Evolutionary conservation across 37 sponge, comb jelly and placozoan genomes (phyloP).

Genomic region (Spongilla lacustris): DNA sequence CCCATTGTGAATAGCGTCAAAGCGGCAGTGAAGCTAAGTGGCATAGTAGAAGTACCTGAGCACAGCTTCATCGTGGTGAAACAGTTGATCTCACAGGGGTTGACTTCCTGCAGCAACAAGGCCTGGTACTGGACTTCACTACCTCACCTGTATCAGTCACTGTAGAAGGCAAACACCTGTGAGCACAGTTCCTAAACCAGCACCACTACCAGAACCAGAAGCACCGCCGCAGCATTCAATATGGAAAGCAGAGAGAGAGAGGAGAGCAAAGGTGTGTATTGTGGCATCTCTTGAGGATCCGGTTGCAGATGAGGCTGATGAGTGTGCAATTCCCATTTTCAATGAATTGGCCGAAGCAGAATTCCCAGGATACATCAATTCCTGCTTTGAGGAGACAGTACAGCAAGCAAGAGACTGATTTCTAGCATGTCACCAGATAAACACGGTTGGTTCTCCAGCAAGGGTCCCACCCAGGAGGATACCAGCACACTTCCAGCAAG

Average conservation of each 20-base stretch:
- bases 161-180: too few relatives aligned
- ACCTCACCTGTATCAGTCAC: too few relatives aligned
- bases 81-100: slow-evolving; percentile 48
- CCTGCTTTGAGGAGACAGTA: slow-evolving; percentile 1
- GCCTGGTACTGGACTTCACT: slow-evolving; percentile 5
- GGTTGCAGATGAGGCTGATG: slow-evolving; percentile 23
- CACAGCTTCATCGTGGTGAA: slow-evolving; percentile 65
- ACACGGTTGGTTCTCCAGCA: slow-evolving; percentile 37
- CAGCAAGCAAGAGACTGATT: slow-evolving; percentile 34
- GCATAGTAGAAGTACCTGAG: slow-evolving; percentile 20
- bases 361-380: slow-evolving; percentile 21
- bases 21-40: slow-evolving; percentile 5
- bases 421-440: slow-evolving; percentile 30
- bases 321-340: slow-evolving; percentile 51
- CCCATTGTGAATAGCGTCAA: slow-evolving; percentile 4
- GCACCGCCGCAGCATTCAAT: background rate
- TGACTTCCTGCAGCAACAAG: slow-evolving; percentile 38
- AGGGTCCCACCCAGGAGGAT: slow-evolving; percentile 51
- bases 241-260: slow-evolving; percentile 7
- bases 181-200: too few relatives aligned
- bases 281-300: slow-evolving; percentile 15
- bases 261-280: slow-evolving; percentile 36
- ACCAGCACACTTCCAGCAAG: slow-evolving; percentile 57
- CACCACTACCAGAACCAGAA: background rate
- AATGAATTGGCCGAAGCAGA: background rate